Evolutionary conservation across 2,888 invertebrate species (phyloP).

Genomic region (Sabellastarte sp.): DNA sequence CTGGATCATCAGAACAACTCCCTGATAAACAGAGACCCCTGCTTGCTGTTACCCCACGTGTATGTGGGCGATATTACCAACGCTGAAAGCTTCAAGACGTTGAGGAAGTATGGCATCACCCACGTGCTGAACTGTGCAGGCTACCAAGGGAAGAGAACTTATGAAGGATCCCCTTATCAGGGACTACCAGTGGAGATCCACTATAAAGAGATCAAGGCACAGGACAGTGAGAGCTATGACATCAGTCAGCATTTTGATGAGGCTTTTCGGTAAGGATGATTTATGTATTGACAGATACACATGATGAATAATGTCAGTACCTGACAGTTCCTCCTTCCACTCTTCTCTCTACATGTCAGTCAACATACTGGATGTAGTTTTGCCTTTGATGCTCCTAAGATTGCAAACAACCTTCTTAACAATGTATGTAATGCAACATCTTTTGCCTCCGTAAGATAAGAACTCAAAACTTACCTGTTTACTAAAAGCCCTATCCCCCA

Average conservation of each 20-base stretch:
- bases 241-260: constrained; percentile 33
- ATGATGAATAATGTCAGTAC: no score
- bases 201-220: constrained; percentile 29
- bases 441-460: no score
- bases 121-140: constrained; percentile 34
- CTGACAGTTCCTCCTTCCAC: no score
- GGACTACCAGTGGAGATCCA: constrained; percentile 30
- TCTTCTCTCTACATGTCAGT: no score
- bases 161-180: constrained; percentile 28
- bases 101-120: constrained; percentile 24
- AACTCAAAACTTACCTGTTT: no score
- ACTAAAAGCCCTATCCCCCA: no score
- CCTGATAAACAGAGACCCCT: no score
- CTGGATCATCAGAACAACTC: no score
- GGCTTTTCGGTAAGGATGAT: constrained; percentile 25
- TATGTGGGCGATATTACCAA: constrained; percentile 29
- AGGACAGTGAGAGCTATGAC: constrained; percentile 31
- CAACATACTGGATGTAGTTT: no score
- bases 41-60: constrained; percentile 24
- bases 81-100: constrained; percentile 26
- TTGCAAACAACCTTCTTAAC: no score
- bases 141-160: constrained; percentile 22
- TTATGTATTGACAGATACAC: not conserved
- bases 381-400: no score
- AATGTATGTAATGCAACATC: no score